Evolutionary conservation across 1,140 invertebrate genomes (phyloP), one percentile per base, ranked within the genome.

Genomic region (Lepidurus arcticus): DNA sequence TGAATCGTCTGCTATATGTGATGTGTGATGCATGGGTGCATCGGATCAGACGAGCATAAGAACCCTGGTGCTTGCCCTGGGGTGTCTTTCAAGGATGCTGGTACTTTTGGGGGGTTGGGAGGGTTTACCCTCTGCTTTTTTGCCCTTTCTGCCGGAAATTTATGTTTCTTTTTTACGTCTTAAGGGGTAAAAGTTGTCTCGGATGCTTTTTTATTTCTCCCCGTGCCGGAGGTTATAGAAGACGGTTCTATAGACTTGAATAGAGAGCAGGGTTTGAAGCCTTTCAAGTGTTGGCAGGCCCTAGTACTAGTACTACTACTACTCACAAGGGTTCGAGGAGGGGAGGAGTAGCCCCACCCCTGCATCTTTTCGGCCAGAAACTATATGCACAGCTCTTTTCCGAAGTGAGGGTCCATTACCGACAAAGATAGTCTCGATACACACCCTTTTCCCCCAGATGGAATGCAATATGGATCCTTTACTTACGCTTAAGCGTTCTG

Each of bases 21-120:
- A n/a, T 65, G 53, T n/a, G 53, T 65, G 53, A 65, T 65, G 53
- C 53, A 65, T 65, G 53, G 53, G 53, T 65, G 53, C 53, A 65
- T 21, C 53, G 53, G 53, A 65, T 21, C 53, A 65, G 53, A 65
- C 53, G 21, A 65, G 53, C 53, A 65, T 65, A 65, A 65, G 53
- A 65, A 65, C 53, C 53, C 21, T 65, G 53, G 53, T 7, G n/a
- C 34, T 34, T 34, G 34, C 34, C 34, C 34, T 34, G 53, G 53
- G 53, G 53, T 65, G 53, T 65, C 53, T 65, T n/a, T 65, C 53
- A 65, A 13, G 21, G 53, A 65, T 65, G 16, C 53, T 65, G 21
- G 53, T 65, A 13, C 16, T n/a, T 13, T 16, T 13, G 26, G 26
- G 1, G 26, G 26, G 34, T 2, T 3, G 34, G 34, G 34, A 34